A percentile compares a stretch with the other conserved stretches of the same genome.
These are phyloP conservation scores for Drosophila orena DNA, from an alignment of 1,140 invertebrate genomes.

Conservation along the genomic window DNA sequence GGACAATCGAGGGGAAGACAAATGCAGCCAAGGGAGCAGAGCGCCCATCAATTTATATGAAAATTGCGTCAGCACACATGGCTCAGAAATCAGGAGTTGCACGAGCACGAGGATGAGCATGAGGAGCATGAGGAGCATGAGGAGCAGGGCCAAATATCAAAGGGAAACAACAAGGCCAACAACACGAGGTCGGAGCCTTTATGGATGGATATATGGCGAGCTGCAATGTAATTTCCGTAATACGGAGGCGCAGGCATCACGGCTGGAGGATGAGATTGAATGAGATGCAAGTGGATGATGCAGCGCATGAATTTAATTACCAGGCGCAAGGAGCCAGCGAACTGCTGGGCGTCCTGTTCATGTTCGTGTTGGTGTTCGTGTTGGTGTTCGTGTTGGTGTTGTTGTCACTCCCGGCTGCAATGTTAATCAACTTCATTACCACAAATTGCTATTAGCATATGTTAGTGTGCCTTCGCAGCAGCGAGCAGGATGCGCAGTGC, in stretches of 20 bases:
- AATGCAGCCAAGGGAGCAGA: slow-evolving; percentile 23
- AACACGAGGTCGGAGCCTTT: slow-evolving; percentile 40
- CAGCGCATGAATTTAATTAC: slow-evolving; percentile 77
- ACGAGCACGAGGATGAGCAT: not conserved
- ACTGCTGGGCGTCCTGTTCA: slow-evolving; percentile 2
- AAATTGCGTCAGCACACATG: slow-evolving; percentile 39
- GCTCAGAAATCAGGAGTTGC: slow-evolving; percentile 23
- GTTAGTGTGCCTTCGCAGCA: slow-evolving; percentile 66
- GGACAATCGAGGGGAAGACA: slow-evolving; percentile 30
- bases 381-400: slow-evolving; percentile 63
- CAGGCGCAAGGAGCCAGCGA: slow-evolving; percentile 53
- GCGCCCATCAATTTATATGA: slow-evolving; percentile 54
- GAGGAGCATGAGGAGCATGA: not conserved
- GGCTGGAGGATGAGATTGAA: slow-evolving; percentile 38
- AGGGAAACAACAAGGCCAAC: slow-evolving; percentile 64
- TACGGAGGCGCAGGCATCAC: slow-evolving; percentile 22
- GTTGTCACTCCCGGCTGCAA: slow-evolving; percentile 79
- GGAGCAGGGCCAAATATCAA: slow-evolving; percentile 40
- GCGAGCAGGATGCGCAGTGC: slow-evolving; percentile 1
- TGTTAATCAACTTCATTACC: slow-evolving; percentile 83
- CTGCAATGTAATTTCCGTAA: slow-evolving; percentile 77
- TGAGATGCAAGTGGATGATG: slow-evolving; percentile 47
- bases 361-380: slow-evolving; percentile 25
- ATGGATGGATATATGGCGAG: slow-evolving; percentile 59
- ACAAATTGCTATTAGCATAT: slow-evolving; percentile 83